Evolutionary conservation across 2,113 vertebrate species (phyloP).

Genomic region (Notothenia rossii): DNA sequence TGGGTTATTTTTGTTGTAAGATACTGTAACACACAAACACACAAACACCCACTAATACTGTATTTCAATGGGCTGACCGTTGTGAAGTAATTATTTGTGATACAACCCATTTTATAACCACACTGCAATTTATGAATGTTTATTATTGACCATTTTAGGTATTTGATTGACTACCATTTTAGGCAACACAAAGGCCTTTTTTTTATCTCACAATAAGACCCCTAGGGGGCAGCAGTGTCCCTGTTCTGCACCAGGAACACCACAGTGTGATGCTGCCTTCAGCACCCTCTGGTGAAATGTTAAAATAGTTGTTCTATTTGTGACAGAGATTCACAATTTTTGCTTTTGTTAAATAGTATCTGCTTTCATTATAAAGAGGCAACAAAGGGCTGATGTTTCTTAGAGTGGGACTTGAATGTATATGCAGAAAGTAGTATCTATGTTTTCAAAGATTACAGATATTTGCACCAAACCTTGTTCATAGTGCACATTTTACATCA

Average conservation of each 20-base stretch:
- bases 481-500: not conserved
- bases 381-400: too few species aligned
- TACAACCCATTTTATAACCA: not conserved
- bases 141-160: not conserved
- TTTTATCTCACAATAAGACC: not conserved
- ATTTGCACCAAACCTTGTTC: not conserved
- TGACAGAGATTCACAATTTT: not conserved
- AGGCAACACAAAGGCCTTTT: not conserved
- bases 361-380: not conserved
- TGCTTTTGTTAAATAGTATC: not conserved
- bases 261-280: not conserved
- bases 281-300: slow-evolving; percentile 18
- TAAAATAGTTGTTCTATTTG: not conserved
- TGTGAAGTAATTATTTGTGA: not conserved
- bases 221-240: slow-evolving; percentile 46
- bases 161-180: not conserved
- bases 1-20: not conserved
- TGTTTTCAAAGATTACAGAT: too few species aligned
- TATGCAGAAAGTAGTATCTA: too few species aligned
- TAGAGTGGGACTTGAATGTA: too few species aligned
- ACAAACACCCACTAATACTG: not conserved
- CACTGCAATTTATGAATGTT: not conserved
- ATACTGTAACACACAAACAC: not conserved
- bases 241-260: not conserved
- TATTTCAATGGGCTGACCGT: not conserved